Evolutionary conservation across 2,113 vertebrate species (phyloP), one percentile per base, ranked within the genome.

Genomic region (Argyrosomus japonicus): DNA sequence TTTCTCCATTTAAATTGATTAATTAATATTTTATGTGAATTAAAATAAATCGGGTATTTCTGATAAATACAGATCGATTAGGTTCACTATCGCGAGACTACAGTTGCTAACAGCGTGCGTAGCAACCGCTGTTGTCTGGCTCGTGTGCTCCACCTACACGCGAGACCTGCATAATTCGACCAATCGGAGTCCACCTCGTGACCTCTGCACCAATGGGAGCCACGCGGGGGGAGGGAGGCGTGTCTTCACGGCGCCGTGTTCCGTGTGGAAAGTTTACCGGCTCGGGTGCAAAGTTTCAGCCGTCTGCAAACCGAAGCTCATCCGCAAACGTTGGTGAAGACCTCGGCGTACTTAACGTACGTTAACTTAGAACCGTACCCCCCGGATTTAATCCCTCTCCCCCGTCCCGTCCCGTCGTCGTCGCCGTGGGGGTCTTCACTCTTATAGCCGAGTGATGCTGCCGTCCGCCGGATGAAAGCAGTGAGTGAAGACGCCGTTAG

Each of bases 271-370:
- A 98, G 95, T 96, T 95, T 95, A 92, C 96, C 96, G 97, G 97
- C 96, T 96, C 97, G 97, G 97, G 97, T 99, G 97, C 97, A 99
- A 98, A 99, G 96, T 98, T 98, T 97, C 95, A 97, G 94, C 95
- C 96, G 97, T 96, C 95, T 96, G 97, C 97, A 97, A 97, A 97
- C 82, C 87, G 77, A 76, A 79, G 88, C 88, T 81, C 88, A 75
- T 77, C 89, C 82, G 83, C 69, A 77, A 83, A 84, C 32, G 45
- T 25, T 14, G 68, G 81, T 2, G 25, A 19, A 6, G 14, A 43
- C 48, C 0, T 3, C 23, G 8, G 43, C 19, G 6, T 36, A 21
- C 6, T 56, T 47, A 6, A 7, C 68, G 32, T 32, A 32, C 43
- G 47, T 15, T 27, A 27, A 21, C 45, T 47, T 2, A 27, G 2